Base-by-base conservation (phyloP, 1,140 invertebrate species). In the Bombus cullumanus region DNA sequence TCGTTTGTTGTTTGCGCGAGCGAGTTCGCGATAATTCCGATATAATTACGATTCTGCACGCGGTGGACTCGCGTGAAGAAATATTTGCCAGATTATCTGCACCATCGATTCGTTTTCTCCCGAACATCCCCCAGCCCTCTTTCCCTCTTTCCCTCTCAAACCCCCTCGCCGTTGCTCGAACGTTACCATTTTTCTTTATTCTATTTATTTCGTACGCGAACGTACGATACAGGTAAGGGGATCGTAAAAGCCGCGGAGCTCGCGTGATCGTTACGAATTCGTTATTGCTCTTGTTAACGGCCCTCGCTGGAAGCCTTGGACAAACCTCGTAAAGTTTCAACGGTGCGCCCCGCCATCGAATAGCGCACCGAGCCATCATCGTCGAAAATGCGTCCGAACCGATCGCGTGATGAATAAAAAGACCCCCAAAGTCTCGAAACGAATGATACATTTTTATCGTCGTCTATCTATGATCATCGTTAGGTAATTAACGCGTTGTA, bases 181-280 rank as follows among this genome's bases (percentile, higher is more conserved):
- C 10, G 18, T 28, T 75, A 6, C 15, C 76, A 66, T 71, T 53
- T 69, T 71, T 39, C 43, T 57, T 59, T 68, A 18, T 72, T 72
- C 86, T 75, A 71, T 88, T 90, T 81, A 81, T 68, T 66, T 10
- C 82, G 66, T 79, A 87, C 69, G 25, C 22, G n/a, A 71, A 47
- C n/a, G 59, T 77, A 73, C 83, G 76, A 90, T 90, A 69, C 76
- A 47, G 47, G 75, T 75, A 81, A 83, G 75, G 64, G 72, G 86
- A 77, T 90, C 89, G 89, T 90, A 90, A 90, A 90, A 90, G 72
- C 59, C 57, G 71, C 75, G 83, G 87, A 79, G 91, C 86, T 93
- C 82, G 92, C 92, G 92, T 92, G 92, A 93, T 93, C 91, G 92
- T 92, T 91, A 86, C 92, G 91, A 93, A 92, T 93, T 93, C 89